Base-by-base conservation (phyloP, 2,888 invertebrate species). In the Tanaodytes sp. region DNA sequence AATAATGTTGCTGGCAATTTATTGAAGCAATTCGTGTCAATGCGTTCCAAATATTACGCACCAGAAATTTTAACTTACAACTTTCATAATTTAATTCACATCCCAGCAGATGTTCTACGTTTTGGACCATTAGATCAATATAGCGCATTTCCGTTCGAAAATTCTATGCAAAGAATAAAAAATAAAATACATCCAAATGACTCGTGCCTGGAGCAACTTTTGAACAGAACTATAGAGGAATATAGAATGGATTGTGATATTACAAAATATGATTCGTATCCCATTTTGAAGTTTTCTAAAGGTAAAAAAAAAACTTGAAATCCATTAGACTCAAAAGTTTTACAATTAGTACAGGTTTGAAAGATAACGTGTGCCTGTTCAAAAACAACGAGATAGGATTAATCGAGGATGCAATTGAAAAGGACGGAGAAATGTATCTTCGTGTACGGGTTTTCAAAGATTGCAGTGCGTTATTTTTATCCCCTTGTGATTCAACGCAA, bases 1-100 rank as follows among this genome's bases (percentile, higher is more conserved):
- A 48, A 48, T 9, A 30, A 33, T 18, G 18, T 9, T n/a, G 48
- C 48, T n/a, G 33, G 18, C 31, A 48, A 2, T 18, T 45, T 45
- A 45, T 15, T 71, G 20, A 31, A 40, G 18, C 36, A 55, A 37
- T 72, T 68, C 20, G 67, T 70, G 5, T 6, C n/a, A 0, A 52
- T 20, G 31, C 40, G 46, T 20, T 5, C 5, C 9, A 9, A 46
- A 6, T 18, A 65, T 49, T 79, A 78, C 58, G 73, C 73, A 4
- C 11, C 11, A 16, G 15, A 66, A 12, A 70, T 59, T 31, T 18
- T 77, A 8, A 64, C 73, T 0, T 77, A 80, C 52, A 77, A 78
- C 64, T 55, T 78, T 14, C 79, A 80, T 55, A 55, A 54, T 15
- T 40, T 80, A 0, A 23, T 72, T 12, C 78, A 80, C 67, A 46